Evolutionary conservation across 2,888 invertebrate genomes (phyloP).

Genomic region (Coenonympha arcania): DNA sequence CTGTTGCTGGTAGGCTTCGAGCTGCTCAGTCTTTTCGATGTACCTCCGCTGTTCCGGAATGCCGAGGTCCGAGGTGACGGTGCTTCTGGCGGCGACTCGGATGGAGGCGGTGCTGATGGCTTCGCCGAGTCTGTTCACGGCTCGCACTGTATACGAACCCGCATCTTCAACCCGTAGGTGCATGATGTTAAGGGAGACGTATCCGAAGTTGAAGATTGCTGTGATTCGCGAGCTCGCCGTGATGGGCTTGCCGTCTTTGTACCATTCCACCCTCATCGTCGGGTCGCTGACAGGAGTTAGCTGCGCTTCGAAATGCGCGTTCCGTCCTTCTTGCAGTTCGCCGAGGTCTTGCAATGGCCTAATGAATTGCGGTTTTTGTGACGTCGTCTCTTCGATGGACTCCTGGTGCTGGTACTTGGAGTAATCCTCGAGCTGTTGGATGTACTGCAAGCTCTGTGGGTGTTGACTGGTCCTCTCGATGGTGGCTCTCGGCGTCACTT

Average conservation of each 20-base stretch:
- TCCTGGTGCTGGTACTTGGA: constrained; percentile 89
- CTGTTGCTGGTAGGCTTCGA: constrained; percentile 90
- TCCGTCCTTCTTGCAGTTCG: constrained; percentile 90
- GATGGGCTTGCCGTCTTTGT: constrained; percentile 94
- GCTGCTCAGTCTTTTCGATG: constrained; percentile 91
- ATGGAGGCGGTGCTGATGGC: constrained; percentile 88
- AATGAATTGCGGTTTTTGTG: constrained; percentile 90
- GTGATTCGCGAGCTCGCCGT: constrained; percentile 98
- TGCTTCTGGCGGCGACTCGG: constrained; percentile 83
- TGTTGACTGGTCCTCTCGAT: constrained; percentile 93
- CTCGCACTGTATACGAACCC: constrained; percentile 93
- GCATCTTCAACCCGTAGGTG: constrained; percentile 99
- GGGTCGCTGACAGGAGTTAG: constrained; percentile 93
- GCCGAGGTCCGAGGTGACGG: constrained; percentile 89
- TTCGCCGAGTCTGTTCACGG: constrained; percentile 92
- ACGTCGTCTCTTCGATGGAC: constrained; percentile 84
- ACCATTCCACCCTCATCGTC: constrained; percentile 96
- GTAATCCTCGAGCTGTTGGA: constrained; percentile 92
- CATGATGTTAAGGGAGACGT: constrained; percentile 98
- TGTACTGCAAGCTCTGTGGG: constrained; percentile 92
- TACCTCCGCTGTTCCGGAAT: constrained; percentile 92
- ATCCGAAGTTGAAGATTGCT: constrained; percentile 98
- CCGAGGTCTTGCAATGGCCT: constrained; percentile 89
- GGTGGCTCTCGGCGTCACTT: constrained; percentile 84
- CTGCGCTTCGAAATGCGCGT: constrained; percentile 95